A percentile compares a stretch with the other conserved stretches of the same genome.
These are phyloP conservation scores for Anguilla japonica DNA, from an alignment of 2,113 vertebrate species.

Conservation along the genomic window DNA sequence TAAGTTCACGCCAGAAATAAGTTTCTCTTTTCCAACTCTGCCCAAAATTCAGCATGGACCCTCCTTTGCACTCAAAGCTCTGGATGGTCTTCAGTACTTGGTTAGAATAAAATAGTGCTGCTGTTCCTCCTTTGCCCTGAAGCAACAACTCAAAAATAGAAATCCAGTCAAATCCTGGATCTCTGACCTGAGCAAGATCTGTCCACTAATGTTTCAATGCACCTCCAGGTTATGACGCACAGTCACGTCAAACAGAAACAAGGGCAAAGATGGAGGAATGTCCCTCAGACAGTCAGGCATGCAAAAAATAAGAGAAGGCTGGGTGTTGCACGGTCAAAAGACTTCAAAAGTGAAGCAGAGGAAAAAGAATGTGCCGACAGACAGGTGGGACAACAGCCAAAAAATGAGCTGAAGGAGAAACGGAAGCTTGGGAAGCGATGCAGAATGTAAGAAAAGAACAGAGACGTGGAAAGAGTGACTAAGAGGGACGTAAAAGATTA, in stretches of 20 bases:
- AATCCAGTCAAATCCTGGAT: not conserved
- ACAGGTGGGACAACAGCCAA: not conserved
- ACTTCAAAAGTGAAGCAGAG: not conserved
- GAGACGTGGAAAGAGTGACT: slow-evolving; percentile 40
- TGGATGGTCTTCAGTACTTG: not conserved
- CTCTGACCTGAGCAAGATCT: not conserved
- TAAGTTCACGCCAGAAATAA: not conserved
- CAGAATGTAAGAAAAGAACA: slow-evolving; percentile 24
- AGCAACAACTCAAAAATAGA: not conserved
- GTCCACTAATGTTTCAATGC: not conserved
- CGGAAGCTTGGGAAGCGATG: not conserved
- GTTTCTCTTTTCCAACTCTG: not conserved
- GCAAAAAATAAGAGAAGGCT: not conserved
- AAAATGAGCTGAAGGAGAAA: not conserved
- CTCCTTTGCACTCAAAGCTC: not conserved
- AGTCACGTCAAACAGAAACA: not conserved
- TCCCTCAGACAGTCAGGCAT: not conserved
- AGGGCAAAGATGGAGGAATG: not conserved
- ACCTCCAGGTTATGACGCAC: not conserved
- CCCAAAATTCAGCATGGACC: not conserved
- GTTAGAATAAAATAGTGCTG: not conserved
- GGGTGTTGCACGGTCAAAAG: not conserved
- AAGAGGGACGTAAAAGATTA: slow-evolving; percentile 45
- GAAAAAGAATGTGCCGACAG: not conserved
- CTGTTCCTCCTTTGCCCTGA: not conserved